phyloP scores from a whole-genome alignment of 2,797 vertebrate species.

The Hydrophis major region DNA sequence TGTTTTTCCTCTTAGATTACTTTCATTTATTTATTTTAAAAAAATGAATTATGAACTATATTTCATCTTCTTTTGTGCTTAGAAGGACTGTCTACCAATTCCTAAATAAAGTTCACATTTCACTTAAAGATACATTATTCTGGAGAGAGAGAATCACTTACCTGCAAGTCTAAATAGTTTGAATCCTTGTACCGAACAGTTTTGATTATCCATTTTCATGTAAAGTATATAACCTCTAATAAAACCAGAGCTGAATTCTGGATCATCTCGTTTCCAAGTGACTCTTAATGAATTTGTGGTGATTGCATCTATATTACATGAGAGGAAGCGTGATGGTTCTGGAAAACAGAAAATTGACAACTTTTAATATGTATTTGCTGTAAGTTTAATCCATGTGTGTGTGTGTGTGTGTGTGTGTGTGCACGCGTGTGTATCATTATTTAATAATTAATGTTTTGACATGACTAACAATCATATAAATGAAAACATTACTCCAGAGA shows the following conservation, averaged over 20 bases:
- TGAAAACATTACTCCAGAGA: neutral
- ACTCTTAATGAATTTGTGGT: conserved; percentile 70
- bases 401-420: too few relatives aligned
- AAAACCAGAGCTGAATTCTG: conserved; percentile 72
- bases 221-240: conserved; percentile 76
- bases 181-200: conserved; percentile 54
- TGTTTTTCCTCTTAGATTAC: too few relatives aligned
- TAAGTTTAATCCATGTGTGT: neutral
- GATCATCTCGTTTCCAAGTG: conserved; percentile 70
- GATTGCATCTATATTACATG: conserved; percentile 35
- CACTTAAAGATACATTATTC: neutral
- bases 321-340: conserved; percentile 50
- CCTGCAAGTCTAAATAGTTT: conserved; percentile 52
- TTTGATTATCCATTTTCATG: conserved; percentile 48
- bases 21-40: neutral
- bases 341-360: conserved; percentile 49
- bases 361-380: conserved; percentile 18
- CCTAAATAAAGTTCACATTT: neutral
- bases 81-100: neutral
- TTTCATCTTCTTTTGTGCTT: neutral
- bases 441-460: too few relatives aligned
- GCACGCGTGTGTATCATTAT: too few relatives aligned
- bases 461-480: neutral
- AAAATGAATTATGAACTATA: neutral
- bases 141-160: conserved; percentile 37